Evolutionary conservation across 1,140 invertebrate genomes (phyloP).

Genomic region (Trachymyrmex cornetzi): DNA sequence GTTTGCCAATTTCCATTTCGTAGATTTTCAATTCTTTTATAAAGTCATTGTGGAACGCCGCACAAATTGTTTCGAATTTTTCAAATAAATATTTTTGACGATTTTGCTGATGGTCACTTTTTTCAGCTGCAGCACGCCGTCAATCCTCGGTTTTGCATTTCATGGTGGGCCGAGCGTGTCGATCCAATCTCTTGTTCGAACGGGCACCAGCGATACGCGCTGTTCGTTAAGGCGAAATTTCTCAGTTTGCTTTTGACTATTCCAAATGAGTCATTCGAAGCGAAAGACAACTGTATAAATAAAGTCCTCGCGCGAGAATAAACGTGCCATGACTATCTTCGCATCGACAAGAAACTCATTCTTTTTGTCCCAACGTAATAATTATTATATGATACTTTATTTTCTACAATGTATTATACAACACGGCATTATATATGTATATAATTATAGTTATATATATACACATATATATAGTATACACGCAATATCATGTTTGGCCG

Average conservation of each 20-base stretch:
- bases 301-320: not conserved
- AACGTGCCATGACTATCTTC: too few species aligned
- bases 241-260: constrained; percentile 5
- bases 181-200: constrained; percentile 59
- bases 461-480: too few species aligned
- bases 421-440: too few species aligned
- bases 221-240: constrained; percentile 48
- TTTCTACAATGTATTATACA: too few species aligned
- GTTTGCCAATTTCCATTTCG: constrained; percentile 2
- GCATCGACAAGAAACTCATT: not conserved
- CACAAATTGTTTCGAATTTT: not conserved
- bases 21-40: not conserved
- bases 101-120: constrained; percentile 8
- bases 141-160: constrained; percentile 48
- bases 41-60: not conserved
- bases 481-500: not conserved
- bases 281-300: constrained; percentile 21
- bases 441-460: too few species aligned
- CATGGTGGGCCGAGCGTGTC: constrained; percentile 61
- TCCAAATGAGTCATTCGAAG: not conserved
- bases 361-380: not conserved
- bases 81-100: not conserved
- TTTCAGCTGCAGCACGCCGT: not conserved
- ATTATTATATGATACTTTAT: not conserved
- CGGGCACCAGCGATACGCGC: constrained; percentile 8